phyloP scores from a whole-genome alignment of 1,140 invertebrate genomes.

The Tetragnatha versicolor region DNA sequence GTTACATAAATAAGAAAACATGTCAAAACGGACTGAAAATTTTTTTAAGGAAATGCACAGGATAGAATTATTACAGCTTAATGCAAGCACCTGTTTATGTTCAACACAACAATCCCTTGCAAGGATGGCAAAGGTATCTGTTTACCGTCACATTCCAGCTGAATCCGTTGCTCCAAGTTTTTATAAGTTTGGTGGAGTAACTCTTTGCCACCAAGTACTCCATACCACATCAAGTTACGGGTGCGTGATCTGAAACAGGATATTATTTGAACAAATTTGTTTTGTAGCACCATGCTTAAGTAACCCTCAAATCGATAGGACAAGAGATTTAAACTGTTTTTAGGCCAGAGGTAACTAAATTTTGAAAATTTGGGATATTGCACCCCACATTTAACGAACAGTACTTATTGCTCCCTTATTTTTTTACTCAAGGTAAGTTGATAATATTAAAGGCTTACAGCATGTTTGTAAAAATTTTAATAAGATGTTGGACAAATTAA shows the following conservation, averaged over 20 bases:
- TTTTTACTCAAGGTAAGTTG: too few relatives aligned
- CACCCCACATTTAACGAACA: too few relatives aligned
- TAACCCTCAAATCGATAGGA: too few relatives aligned
- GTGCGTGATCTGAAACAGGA: slow-evolving; percentile 78
- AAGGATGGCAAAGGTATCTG: slow-evolving; percentile 89
- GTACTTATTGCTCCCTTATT: too few relatives aligned
- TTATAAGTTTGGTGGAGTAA: slow-evolving; percentile 84
- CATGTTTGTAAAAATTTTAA: too few relatives aligned
- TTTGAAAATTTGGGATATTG: too few relatives aligned
- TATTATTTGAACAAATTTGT: too few relatives aligned
- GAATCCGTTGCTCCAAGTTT: slow-evolving; percentile 94
- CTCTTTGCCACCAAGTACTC: slow-evolving; percentile 92
- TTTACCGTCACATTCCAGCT: slow-evolving; percentile 91
- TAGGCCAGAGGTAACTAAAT: too few relatives aligned
- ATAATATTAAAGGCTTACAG: too few relatives aligned
- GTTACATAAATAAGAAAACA: slow-evolving; percentile 58
- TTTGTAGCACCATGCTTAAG: too few relatives aligned
- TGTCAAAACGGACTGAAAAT: not conserved
- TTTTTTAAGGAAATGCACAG: not conserved
- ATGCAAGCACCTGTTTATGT: slow-evolving; percentile 82
- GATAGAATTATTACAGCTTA: not conserved
- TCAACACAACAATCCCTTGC: slow-evolving; percentile 95
- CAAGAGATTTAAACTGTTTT: too few relatives aligned
- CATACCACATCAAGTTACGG: slow-evolving; percentile 97
- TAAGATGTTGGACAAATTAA: too few relatives aligned